A percentile compares a stretch with the other conserved stretches of the same genome.
Evolutionary conservation across 53 echinoderm and acorn worm species (phyloP).

Genomic region (Echinometra lucunter): DNA sequence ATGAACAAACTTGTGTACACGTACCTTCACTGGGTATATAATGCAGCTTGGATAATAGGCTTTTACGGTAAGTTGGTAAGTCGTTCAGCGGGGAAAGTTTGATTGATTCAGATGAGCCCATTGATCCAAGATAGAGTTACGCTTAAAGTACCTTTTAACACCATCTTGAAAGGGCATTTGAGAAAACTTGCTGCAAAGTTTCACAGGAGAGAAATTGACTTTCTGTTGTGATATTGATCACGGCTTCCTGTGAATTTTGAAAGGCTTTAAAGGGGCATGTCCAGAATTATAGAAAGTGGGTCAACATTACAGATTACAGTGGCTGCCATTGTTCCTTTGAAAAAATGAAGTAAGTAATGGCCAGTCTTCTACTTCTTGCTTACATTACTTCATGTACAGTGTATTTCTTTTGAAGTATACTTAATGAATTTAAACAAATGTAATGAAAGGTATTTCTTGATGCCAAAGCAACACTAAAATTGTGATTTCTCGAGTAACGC

Average conservation of each 20-base stretch:
- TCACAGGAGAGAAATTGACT: neutral
- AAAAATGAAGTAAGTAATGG: neutral
- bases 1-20: neutral
- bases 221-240: slow-evolving; percentile 38
- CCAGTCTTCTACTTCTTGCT: too few relatives aligned
- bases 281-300: neutral
- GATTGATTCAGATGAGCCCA: slow-evolving; percentile 5
- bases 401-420: too few relatives aligned
- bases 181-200: neutral
- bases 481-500: too few relatives aligned
- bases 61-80: neutral
- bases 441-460: too few relatives aligned
- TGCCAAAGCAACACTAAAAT: too few relatives aligned
- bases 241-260: neutral
- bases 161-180: neutral
- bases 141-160: neutral
- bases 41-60: neutral
- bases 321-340: neutral
- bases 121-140: slow-evolving; percentile 7
- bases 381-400: too few relatives aligned
- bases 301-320: too few relatives aligned
- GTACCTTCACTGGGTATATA: neutral
- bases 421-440: too few relatives aligned
- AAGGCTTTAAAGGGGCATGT: neutral
- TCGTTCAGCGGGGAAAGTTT: neutral